These are phyloP conservation scores for Formica selysi DNA, from an alignment of 1,140 invertebrate species.

Conservation along the genomic window DNA sequence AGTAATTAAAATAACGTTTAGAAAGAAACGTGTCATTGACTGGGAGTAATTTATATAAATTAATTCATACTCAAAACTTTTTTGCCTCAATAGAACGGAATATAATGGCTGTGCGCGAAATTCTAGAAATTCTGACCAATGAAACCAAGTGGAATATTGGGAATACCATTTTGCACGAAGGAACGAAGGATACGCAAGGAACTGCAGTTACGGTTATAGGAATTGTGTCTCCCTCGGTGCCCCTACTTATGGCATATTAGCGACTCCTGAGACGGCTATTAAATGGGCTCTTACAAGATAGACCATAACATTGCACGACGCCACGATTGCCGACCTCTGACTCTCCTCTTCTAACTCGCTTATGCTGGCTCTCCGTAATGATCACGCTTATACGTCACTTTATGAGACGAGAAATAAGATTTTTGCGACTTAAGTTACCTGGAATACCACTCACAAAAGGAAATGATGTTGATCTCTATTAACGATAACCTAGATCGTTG, in stretches of 20 bases:
- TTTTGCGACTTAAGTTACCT: neutral
- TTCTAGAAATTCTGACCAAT: constrained; percentile 39
- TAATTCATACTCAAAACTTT: constrained; percentile 33
- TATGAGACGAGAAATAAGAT: constrained; percentile 43
- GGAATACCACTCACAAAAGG: neutral
- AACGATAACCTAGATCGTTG: neutral
- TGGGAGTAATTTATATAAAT: constrained; percentile 35
- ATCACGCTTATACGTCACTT: constrained; percentile 44
- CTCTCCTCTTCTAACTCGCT: constrained; percentile 37
- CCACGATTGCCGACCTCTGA: constrained; percentile 69
- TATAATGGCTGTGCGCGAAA: constrained; percentile 12
- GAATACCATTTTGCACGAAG: constrained; percentile 37
- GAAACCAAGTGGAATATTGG: neutral
- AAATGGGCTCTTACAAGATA: constrained; percentile 70
- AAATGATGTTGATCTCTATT: constrained; percentile 20
- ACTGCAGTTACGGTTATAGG: constrained; percentile 81
- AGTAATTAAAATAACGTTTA: neutral
- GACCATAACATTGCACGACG: constrained; percentile 70
- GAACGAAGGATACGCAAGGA: constrained; percentile 10
- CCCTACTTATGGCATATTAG: constrained; percentile 75
- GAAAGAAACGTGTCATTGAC: neutral
- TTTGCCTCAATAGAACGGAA: constrained; percentile 2
- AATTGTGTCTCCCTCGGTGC: constrained; percentile 66
- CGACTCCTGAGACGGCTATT: constrained; percentile 72
- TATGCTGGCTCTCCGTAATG: constrained; percentile 40